phyloP scores from a whole-genome alignment of 1,140 invertebrate species.

The Bombus pascuorum region DNA sequence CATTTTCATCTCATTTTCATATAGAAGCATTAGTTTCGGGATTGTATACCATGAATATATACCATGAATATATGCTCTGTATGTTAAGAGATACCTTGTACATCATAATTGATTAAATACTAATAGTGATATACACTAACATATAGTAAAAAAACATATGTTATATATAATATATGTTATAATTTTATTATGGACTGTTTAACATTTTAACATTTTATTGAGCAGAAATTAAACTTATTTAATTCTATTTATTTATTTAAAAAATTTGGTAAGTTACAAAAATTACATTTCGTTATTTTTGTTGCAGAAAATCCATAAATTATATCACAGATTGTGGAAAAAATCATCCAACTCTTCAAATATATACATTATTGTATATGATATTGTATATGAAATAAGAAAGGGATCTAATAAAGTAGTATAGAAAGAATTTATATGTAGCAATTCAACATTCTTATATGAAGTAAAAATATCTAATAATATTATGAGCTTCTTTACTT shows the following conservation, averaged over 20 bases:
- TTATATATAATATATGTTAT: not conserved
- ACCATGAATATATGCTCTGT: not conserved
- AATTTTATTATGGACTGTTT: conserved; percentile 4
- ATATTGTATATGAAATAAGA: conserved; percentile 4
- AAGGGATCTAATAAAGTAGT: conserved; percentile 35
- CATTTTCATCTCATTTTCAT: too few species aligned
- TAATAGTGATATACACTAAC: not conserved
- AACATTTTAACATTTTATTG: conserved; percentile 8
- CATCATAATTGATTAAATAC: not conserved
- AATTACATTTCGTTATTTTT: conserved; percentile 51
- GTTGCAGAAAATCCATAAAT: conserved; percentile 66
- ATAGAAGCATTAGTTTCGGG: not conserved
- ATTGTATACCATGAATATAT: too few species aligned
- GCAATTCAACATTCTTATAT: conserved; percentile 48
- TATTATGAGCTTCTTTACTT: conserved; percentile 34
- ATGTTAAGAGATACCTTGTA: not conserved
- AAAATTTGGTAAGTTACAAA: conserved; percentile 34
- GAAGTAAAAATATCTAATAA: conserved; percentile 65
- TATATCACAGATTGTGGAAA: conserved; percentile 60
- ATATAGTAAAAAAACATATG: not conserved
- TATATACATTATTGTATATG: too few species aligned
- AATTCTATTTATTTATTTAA: conserved; percentile 37
- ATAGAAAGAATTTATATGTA: conserved; percentile 51
- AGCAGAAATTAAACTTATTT: not conserved
- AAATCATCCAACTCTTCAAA: conserved; percentile 40